Percentiles rank a stretch among this genome's conserved stretches.
Conservation (phyloP, 2,888 invertebrate genomes). For the Willowsia nigromaculata region DNA sequence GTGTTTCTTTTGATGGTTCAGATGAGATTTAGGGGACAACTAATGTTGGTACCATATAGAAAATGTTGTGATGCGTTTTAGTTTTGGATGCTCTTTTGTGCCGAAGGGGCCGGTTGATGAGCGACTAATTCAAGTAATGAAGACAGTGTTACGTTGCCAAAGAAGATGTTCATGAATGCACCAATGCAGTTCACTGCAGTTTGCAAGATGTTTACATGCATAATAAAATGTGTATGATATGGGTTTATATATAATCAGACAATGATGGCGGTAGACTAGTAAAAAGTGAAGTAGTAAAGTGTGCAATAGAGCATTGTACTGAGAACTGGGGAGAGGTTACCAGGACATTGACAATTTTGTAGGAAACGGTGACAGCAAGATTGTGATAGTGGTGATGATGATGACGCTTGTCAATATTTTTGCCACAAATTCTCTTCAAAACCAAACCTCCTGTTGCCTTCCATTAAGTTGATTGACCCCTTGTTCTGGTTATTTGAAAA, state of each 20-base stretch:
- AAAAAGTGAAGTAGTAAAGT: neutral
- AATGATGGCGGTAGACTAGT: neutral
- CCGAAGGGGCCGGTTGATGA: too few species aligned
- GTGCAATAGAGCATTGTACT: slow-evolving; percentile 66
- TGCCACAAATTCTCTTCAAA: slow-evolving; percentile 56
- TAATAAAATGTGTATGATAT: neutral
- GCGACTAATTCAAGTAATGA: neutral
- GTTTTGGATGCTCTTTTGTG: too few species aligned
- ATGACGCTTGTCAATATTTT: slow-evolving; percentile 62
- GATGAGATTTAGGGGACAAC: too few species aligned
- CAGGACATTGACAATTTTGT: slow-evolving; percentile 72
- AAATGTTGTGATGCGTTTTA: too few species aligned
- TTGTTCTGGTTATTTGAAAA: slow-evolving; percentile 68
- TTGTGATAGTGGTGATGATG: slow-evolving; percentile 46
- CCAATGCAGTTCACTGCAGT: slow-evolving; percentile 56
- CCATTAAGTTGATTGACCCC: slow-evolving; percentile 68
- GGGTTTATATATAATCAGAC: slow-evolving; percentile 16
- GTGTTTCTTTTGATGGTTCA: too few species aligned
- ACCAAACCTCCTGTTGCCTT: slow-evolving; percentile 46
- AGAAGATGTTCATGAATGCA: slow-evolving; percentile 32
- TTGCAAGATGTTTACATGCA: slow-evolving; percentile 15
- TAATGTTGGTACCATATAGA: too few species aligned
- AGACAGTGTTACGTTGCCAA: neutral
- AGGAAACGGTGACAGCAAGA: slow-evolving; percentile 70
- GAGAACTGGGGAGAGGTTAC: slow-evolving; percentile 70